Conservation (phyloP, 2,797 vertebrate genomes). For the Labeo calbasu region DNA sequence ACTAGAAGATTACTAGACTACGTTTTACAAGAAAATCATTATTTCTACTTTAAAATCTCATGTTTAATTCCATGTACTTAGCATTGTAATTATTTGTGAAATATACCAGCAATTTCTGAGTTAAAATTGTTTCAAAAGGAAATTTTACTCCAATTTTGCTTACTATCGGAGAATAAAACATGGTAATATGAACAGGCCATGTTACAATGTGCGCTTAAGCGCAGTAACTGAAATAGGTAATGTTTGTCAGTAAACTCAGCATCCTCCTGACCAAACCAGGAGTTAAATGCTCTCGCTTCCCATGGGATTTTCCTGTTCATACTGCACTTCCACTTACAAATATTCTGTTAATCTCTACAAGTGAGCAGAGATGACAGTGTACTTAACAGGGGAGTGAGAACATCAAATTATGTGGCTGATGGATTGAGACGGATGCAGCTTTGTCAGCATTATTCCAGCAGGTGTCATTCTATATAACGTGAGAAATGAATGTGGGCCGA, state of each 20-base stretch:
- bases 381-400: constrained; percentile 29
- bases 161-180: background rate
- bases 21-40: background rate
- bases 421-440: constrained; percentile 39
- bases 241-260: constrained; percentile 20
- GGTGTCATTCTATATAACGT: constrained; percentile 28
- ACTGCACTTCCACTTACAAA: background rate
- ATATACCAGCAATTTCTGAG: too few relatives aligned
- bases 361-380: constrained; percentile 20
- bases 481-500: constrained; percentile 4
- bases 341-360: constrained; percentile 1
- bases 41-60: background rate
- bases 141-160: background rate
- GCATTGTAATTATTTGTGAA: background rate
- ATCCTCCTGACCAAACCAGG: background rate
- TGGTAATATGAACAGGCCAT: background rate
- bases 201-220: background rate
- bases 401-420: constrained; percentile 48
- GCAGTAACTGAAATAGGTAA: constrained; percentile 19
- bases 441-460: constrained; percentile 45
- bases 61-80: background rate
- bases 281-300: background rate
- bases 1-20: too few relatives aligned
- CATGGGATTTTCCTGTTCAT: background rate
- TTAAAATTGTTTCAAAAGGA: background rate